Percentiles rank a stretch among this genome's conserved stretches.
Evolutionary conservation across 35 echinoderm and acorn worm species (phyloP).

Genomic region (Apostichopus japonicus): DNA sequence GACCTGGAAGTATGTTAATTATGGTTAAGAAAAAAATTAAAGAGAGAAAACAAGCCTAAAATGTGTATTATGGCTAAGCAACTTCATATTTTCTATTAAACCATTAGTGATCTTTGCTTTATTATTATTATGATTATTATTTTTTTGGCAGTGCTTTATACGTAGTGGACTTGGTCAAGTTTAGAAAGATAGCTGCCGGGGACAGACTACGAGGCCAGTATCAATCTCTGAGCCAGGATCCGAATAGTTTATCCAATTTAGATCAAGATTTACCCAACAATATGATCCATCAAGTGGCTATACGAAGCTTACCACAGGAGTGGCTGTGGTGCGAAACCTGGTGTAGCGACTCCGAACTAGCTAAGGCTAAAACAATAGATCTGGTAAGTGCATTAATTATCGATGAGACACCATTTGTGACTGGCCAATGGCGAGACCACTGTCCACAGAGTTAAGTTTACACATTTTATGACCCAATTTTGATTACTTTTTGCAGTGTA

Average conservation of each 20-base stretch:
- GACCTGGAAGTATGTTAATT: too few relatives aligned
- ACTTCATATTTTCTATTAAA: too few relatives aligned
- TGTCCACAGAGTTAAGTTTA: too few relatives aligned
- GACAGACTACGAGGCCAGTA: slow-evolving; percentile 92
- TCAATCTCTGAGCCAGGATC: slow-evolving; percentile 96
- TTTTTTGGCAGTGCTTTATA: slow-evolving; percentile 84
- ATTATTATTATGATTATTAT: neutral
- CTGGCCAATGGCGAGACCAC: too few relatives aligned
- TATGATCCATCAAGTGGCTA: slow-evolving; percentile 98
- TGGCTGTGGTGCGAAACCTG: slow-evolving; percentile 99
- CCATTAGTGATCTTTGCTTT: too few relatives aligned
- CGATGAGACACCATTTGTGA: too few relatives aligned
- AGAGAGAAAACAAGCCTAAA: too few relatives aligned
- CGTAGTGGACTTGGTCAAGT: slow-evolving; percentile 98
- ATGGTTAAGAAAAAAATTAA: too few relatives aligned
- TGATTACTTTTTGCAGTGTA: too few relatives aligned
- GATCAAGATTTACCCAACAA: slow-evolving; percentile 98
- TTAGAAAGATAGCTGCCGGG: slow-evolving; percentile 97
- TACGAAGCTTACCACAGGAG: slow-evolving; percentile 91
- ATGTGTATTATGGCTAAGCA: too few relatives aligned
- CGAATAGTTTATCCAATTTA: slow-evolving; percentile 96
- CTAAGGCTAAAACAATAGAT: slow-evolving; percentile 95
- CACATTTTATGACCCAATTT: too few relatives aligned
- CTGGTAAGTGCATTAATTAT: slow-evolving; percentile 67
- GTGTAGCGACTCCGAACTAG: slow-evolving; percentile 81